These are phyloP conservation scores for Hippasteria phrygiana DNA, from an alignment of 53 echinoderm and acorn worm genomes.

Conservation along the genomic window DNA sequence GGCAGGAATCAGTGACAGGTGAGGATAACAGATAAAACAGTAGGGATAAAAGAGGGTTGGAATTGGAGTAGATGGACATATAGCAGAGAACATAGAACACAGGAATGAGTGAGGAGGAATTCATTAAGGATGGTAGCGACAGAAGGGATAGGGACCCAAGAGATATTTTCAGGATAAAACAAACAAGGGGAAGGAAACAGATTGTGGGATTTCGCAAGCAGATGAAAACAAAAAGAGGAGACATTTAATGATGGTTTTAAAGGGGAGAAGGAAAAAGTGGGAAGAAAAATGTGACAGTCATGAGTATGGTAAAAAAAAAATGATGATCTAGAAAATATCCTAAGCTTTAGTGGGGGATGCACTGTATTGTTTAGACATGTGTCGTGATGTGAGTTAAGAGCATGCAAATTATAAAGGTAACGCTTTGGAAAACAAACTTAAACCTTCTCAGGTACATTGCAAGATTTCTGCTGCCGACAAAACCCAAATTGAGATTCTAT, in stretches of 20 bases:
- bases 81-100: not conserved
- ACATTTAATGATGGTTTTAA: too few relatives aligned
- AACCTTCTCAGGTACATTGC: too few relatives aligned
- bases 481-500: too few relatives aligned
- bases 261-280: not conserved
- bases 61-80: not conserved
- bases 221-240: not conserved
- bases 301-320: constrained; percentile 28
- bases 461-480: too few relatives aligned
- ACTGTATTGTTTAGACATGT: not conserved
- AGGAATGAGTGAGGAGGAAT: too few relatives aligned
- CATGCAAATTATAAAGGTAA: not conserved
- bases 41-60: not conserved
- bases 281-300: constrained; percentile 29
- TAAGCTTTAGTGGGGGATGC: not conserved
- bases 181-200: too few relatives aligned
- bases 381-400: not conserved
- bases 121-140: too few relatives aligned
- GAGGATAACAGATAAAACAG: constrained; percentile 38
- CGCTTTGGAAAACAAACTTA: too few relatives aligned
- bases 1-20: not conserved
- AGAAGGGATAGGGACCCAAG: too few relatives aligned
- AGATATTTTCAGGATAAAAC: too few relatives aligned
- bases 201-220: not conserved
- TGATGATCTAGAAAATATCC: not conserved